Evolutionary conservation across 2,113 vertebrate species (phyloP).

Genomic region (Tyrannus savana): DNA sequence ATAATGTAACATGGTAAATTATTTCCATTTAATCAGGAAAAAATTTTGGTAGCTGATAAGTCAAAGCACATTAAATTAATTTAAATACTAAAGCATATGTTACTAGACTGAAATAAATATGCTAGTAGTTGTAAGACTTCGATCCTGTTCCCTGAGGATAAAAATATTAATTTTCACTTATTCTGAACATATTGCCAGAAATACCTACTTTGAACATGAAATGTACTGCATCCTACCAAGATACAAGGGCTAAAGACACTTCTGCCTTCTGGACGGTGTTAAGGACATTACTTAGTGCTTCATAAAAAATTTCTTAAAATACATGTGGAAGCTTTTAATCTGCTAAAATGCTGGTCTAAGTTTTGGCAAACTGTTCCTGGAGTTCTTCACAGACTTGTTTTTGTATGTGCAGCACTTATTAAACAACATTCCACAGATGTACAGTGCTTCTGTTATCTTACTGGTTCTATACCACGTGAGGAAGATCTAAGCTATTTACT

Average conservation of each 20-base stretch:
- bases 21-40: neutral
- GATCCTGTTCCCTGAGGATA: neutral
- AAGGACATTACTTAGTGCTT: neutral
- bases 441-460: neutral
- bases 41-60: neutral
- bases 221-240: neutral
- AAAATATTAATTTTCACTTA: neutral
- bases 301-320: neutral
- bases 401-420: neutral
- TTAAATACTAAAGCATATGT: neutral
- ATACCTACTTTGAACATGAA: neutral
- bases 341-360: neutral
- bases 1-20: neutral
- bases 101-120: neutral
- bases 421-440: neutral
- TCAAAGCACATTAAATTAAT: neutral
- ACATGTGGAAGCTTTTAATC: neutral
- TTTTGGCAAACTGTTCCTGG: neutral
- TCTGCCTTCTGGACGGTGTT: neutral
- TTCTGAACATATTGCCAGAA: neutral
- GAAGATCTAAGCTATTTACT: neutral
- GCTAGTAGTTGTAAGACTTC: neutral
- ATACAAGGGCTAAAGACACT: neutral
- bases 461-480: neutral
- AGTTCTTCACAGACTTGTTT: neutral